Conservation (phyloP, 2,888 invertebrate genomes). For the Thymelicus sylvestris region DNA sequence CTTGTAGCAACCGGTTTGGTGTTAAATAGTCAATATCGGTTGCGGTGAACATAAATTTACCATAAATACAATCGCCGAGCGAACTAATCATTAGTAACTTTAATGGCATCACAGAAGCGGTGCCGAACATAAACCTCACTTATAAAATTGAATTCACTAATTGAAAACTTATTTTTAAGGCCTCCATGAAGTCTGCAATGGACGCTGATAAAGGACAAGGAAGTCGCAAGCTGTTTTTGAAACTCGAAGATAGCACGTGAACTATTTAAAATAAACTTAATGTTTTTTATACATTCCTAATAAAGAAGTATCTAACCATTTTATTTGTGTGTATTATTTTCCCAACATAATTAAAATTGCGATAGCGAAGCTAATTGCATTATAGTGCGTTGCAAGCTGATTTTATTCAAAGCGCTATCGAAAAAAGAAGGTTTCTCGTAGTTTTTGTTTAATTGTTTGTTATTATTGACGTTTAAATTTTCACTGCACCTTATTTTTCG, state of each 20-base stretch:
- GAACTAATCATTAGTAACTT: too few species aligned
- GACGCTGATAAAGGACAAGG: slow-evolving; percentile 56
- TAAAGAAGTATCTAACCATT: slow-evolving; percentile 15
- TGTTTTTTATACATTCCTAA: slow-evolving; percentile 16
- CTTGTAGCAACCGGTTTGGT: too few species aligned
- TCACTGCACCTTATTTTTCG: not conserved
- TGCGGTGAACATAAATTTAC: too few species aligned
- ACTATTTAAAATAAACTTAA: not conserved
- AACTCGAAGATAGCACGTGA: slow-evolving; percentile 51
- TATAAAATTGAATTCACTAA: not conserved
- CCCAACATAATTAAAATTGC: slow-evolving; percentile 6
- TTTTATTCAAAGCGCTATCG: slow-evolving; percentile 15
- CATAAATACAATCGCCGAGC: too few species aligned
- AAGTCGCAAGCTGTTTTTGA: slow-evolving; percentile 57
- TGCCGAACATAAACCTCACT: too few species aligned
- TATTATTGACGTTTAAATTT: slow-evolving; percentile 5
- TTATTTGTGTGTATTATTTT: slow-evolving; percentile 3
- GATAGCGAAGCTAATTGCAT: slow-evolving; percentile 23
- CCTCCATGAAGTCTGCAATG: slow-evolving; percentile 59
- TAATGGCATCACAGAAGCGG: too few species aligned
- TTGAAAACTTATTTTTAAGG: slow-evolving; percentile 59
- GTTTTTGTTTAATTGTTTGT: slow-evolving; percentile 4
- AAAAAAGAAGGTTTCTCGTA: slow-evolving; percentile 17
- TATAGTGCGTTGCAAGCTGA: slow-evolving; percentile 16
- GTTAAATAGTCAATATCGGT: too few species aligned